These are phyloP conservation scores for Oreonectes daqikongensis DNA, from an alignment of 2,797 vertebrate species.

Conservation along the genomic window DNA sequence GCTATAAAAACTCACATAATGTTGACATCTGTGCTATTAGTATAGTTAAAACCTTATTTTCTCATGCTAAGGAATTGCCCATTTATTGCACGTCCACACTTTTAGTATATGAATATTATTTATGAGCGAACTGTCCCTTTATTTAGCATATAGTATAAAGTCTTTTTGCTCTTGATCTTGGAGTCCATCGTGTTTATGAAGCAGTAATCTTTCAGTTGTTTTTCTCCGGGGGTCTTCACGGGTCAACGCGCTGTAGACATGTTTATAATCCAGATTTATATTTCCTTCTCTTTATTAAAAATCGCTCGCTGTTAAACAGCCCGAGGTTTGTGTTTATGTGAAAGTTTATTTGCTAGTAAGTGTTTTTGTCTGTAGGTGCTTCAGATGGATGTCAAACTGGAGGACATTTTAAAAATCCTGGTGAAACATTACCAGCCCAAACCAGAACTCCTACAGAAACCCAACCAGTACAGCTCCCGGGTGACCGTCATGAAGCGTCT, in stretches of 20 bases:
- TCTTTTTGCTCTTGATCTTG: too few species aligned
- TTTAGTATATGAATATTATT: too few species aligned
- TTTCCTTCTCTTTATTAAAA: conserved; percentile 68
- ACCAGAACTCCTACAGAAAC: conserved; percentile 64
- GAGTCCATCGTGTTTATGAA: too few species aligned
- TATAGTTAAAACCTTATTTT: too few species aligned
- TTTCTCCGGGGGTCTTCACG: conserved; percentile 48
- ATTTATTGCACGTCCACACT: too few species aligned
- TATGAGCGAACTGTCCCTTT: too few species aligned
- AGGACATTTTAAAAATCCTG: conserved; percentile 73
- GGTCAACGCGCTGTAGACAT: too few species aligned
- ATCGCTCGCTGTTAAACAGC: conserved; percentile 55
- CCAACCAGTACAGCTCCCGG: conserved; percentile 60
- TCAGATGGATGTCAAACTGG: conserved; percentile 76
- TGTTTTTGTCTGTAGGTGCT: conserved; percentile 67
- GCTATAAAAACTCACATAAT: too few species aligned
- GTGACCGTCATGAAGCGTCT: conserved; percentile 74
- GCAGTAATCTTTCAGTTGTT: too few species aligned
- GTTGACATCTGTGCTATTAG: too few species aligned
- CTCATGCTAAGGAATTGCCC: too few species aligned
- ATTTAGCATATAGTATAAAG: too few species aligned
- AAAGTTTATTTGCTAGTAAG: background rate
- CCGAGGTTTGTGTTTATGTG: conserved; percentile 38
- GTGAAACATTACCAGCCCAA: conserved; percentile 72
- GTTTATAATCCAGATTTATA: conserved; percentile 78